Base-by-base conservation (phyloP, 2,113 vertebrate species). In the Opisthocomus hoazin region DNA sequence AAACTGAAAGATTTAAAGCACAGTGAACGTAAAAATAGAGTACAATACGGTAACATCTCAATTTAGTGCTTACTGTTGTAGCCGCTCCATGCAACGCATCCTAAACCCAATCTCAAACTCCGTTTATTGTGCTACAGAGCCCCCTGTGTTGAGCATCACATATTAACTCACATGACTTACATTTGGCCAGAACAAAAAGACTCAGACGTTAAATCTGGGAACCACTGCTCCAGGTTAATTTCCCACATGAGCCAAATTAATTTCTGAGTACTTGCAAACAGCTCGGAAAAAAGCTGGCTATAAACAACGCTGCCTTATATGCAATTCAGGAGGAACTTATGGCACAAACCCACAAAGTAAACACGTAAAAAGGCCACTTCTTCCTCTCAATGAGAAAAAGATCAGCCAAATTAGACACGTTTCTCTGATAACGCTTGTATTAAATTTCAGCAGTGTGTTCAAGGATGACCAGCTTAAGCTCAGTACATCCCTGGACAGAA, bases 81-180 rank as follows among this genome's bases (percentile, higher is more conserved):
- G 60, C 39, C 1, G 6, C 54, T 86, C 50, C 46, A 69, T 53
- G 45, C 26, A 76, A 64, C 0, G 0, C 39, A 83, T 75, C 41
- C 61, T 85, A 84, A 93, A 85, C 43, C 24, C 73, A 95, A 18
- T 36, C 74, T 94, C 91, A 70, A 57, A 79, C 78, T 90, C 89
- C 30, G 53, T 94, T 92, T 94, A 71, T 92, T 89, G 93, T 76
- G 71, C 88, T 97, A 74, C 53, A 96, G 88, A 97, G 92, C 89
- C 90, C 84, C 96, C 95, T 97, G 60, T 74, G 87, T 91, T 86
- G 68, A 94, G 87, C 32, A 19, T 51, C 81, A 96, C 91, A 63
- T 68, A 83, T 81, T 89, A 91, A 65, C 78, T 43, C 73, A 36
- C 37, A 89, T 81, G 83, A 50, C 58, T 91, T 93, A 68, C 16